These are phyloP conservation scores for Pyrrhia umbra DNA, from an alignment of 2,888 invertebrate species.

Conservation along the genomic window DNA sequence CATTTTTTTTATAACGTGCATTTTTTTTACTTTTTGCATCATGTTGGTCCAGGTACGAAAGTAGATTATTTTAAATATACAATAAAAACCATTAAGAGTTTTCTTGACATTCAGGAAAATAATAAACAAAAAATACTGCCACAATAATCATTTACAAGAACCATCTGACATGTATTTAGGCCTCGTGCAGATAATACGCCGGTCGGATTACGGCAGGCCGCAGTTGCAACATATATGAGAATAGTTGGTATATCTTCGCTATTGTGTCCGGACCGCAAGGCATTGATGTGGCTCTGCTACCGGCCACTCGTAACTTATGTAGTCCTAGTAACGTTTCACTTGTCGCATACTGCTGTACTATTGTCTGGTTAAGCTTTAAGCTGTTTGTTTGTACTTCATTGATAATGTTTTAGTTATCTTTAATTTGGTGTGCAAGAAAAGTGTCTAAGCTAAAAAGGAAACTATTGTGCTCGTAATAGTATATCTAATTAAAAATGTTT, in stretches of 20 bases:
- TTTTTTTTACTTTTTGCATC: no score
- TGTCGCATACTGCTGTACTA: conserved; percentile 9
- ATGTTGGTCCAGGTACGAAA: no score
- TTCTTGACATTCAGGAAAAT: not conserved
- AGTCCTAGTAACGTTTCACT: conserved; percentile 33
- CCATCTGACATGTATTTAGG: conserved; percentile 18
- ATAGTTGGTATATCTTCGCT: conserved; percentile 33
- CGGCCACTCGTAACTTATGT: conserved; percentile 36
- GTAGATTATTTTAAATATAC: no score
- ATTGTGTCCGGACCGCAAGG: conserved; percentile 45
- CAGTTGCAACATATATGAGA: conserved; percentile 41
- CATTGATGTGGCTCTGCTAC: conserved; percentile 21
- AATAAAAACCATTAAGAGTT: no score
- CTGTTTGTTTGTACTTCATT: no score
- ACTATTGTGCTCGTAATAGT: no score
- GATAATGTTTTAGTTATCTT: no score
- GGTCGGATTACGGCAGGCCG: conserved; percentile 37
- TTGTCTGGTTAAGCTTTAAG: conserved; percentile 20
- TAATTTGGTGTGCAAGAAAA: no score
- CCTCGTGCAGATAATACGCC: conserved; percentile 21
- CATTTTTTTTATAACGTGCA: no score
- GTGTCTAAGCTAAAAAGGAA: no score
- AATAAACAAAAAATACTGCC: not conserved
- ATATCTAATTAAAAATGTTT: no score
- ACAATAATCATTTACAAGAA: not conserved